These are phyloP conservation scores for Oreochromis tanganicae DNA, from an alignment of 2,113 vertebrate species.

Conservation along the genomic window DNA sequence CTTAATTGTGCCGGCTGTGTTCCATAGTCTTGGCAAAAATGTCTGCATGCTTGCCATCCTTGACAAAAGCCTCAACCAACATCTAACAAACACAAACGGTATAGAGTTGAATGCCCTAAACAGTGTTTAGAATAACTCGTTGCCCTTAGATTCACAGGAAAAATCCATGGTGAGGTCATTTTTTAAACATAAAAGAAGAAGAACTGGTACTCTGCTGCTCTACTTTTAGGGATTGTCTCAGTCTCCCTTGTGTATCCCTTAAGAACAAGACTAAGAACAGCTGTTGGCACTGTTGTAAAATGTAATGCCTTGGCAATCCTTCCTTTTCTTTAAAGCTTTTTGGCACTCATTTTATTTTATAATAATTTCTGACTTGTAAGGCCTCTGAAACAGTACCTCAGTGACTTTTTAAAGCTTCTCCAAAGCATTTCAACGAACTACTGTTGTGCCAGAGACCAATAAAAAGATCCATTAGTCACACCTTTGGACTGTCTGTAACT, in stretches of 20 bases:
- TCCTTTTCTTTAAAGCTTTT: constrained; percentile 49
- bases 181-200: constrained; percentile 6
- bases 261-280: constrained; percentile 55
- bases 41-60: neutral
- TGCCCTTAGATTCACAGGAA: neutral
- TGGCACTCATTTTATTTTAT: constrained; percentile 49
- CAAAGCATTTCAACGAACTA: constrained; percentile 3
- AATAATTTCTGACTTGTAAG: constrained; percentile 58
- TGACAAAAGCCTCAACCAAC: neutral
- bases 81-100: neutral
- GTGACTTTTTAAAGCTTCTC: constrained; percentile 55
- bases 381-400: constrained; percentile 63
- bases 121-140: neutral
- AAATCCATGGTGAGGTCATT: neutral
- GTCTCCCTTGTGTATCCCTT: constrained; percentile 25
- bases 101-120: neutral
- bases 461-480: constrained; percentile 45
- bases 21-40: neutral
- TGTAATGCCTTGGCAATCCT: constrained; percentile 44
- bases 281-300: constrained; percentile 50
- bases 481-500: constrained; percentile 27
- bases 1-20: neutral
- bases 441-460: constrained; percentile 38
- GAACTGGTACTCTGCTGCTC: constrained; percentile 5
- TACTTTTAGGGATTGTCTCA: constrained; percentile 44